Percentiles rank a stretch among this genome's conserved stretches.
These are phyloP conservation scores for Hylomyscus alleni DNA, from an alignment of 2,797 vertebrate species.

Conservation along the genomic window DNA sequence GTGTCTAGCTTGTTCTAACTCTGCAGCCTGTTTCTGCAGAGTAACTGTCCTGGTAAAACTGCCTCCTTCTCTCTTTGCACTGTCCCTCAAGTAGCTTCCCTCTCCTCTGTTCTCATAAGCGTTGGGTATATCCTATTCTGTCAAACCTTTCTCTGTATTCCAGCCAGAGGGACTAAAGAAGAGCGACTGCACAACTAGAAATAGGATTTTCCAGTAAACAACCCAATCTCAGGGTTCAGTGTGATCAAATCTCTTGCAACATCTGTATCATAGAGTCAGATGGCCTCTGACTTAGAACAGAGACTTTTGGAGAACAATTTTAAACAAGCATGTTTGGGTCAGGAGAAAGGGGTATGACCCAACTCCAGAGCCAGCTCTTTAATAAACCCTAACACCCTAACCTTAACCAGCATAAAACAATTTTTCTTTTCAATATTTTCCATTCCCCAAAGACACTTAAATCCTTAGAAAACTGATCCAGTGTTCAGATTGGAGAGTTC, in stretches of 20 bases:
- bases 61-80: background rate
- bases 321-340: background rate
- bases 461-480: background rate
- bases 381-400: background rate
- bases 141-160: background rate
- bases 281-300: background rate
- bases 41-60: background rate
- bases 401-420: background rate
- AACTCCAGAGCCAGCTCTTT: background rate
- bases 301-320: background rate
- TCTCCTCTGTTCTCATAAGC: background rate
- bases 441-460: background rate
- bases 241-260: too few relatives aligned
- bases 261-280: background rate
- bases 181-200: too few relatives aligned
- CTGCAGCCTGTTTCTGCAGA: background rate
- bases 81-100: background rate
- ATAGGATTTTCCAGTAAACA: too few relatives aligned
- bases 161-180: background rate
- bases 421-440: background rate
- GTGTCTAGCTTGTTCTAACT: background rate
- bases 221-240: too few relatives aligned
- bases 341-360: background rate
- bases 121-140: background rate
- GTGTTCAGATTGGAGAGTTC: background rate